Conservation (phyloP, 1,140 invertebrate species). For the Bombus fervidus region DNA sequence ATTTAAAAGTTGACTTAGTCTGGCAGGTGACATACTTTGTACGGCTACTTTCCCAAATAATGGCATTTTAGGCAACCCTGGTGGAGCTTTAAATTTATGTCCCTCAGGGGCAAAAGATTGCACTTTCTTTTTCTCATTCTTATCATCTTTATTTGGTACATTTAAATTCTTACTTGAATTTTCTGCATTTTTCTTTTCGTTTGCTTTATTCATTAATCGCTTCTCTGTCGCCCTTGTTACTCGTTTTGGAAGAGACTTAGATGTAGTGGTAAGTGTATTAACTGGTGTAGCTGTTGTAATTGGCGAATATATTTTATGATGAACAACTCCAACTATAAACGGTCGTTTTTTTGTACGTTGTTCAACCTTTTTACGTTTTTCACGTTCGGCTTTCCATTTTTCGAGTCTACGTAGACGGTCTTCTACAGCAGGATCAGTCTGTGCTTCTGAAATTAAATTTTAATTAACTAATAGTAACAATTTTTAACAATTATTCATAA, state of each 20-base stretch:
- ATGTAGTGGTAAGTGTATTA: conserved; percentile 6
- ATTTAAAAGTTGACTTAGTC: neutral
- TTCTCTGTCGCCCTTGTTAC: conserved; percentile 76
- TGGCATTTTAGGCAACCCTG: conserved; percentile 46
- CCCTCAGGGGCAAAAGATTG: conserved; percentile 67
- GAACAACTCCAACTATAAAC: conserved; percentile 78
- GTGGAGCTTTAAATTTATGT: conserved; percentile 69
- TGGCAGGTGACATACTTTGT: conserved; percentile 39
- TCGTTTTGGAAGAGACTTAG: conserved; percentile 50
- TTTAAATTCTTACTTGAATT: neutral
- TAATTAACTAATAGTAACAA: neutral
- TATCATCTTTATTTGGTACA: neutral
- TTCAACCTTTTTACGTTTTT: conserved; percentile 67
- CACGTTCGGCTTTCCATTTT: conserved; percentile 76
- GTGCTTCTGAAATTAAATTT: neutral
- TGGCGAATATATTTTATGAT: conserved; percentile 76
- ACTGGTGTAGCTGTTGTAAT: conserved; percentile 10
- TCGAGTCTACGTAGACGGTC: conserved; percentile 62
- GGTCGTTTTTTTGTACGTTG: conserved; percentile 71
- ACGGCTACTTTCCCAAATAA: conserved; percentile 62
- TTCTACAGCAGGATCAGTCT: neutral
- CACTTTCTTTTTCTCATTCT: neutral
- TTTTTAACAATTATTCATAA: neutral
- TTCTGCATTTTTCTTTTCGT: conserved; percentile 22
- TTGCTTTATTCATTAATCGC: conserved; percentile 67